Evolutionary conservation across 2,797 vertebrate species (phyloP), one percentile per base, ranked within the genome.

Genomic region (Australoheros facetus): DNA sequence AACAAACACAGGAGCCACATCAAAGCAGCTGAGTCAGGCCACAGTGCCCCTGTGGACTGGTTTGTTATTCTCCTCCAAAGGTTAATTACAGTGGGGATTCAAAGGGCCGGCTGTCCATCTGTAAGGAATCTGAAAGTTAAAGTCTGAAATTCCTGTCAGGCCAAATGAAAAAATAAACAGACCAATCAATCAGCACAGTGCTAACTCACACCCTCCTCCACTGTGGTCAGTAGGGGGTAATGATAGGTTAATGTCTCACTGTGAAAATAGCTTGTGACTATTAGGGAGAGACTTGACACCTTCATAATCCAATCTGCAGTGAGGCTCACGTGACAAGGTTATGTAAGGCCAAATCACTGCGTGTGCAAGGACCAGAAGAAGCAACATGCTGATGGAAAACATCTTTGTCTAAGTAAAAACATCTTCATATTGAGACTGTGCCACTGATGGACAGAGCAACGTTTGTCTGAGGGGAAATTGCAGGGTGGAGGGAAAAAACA

Each of bases 31-130:
- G 69, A 77, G 87, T 82, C 75, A 32, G 86, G 80, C 89, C 83
- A 19, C 81, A 59, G 79, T 81, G 85, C 80, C 88, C 85, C 85
- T 28, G 73, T 84, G 83, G 77, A 84, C 88, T 5, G 80, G 80
- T 90, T 86, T 95, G 87, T 91, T 93, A 92, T 91, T 94, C 91
- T 85, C 87, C 91, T 80, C 83, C 83, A 87, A 91, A 95, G 92
- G 91, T 95, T 93, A 94, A 95, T 93, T 92, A 91, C 91, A 88
- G 89, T 71, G 77, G 85, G 73, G 77, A 91, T 92, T 91, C 87
- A 92, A 91, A 90, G 83, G 75, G 45, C 80, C 60, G 69, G 73
- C 83, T 66, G 77, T 79, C 91, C 93, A 94, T 94, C 94, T 95
- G 94, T 86, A 89, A 91, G 83, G 91, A 92, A 92, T 94, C 93